Evolutionary conservation across 2,888 invertebrate genomes (phyloP), one percentile per base, ranked within the genome.

Genomic region (Ecdyonurus torrentis): DNA sequence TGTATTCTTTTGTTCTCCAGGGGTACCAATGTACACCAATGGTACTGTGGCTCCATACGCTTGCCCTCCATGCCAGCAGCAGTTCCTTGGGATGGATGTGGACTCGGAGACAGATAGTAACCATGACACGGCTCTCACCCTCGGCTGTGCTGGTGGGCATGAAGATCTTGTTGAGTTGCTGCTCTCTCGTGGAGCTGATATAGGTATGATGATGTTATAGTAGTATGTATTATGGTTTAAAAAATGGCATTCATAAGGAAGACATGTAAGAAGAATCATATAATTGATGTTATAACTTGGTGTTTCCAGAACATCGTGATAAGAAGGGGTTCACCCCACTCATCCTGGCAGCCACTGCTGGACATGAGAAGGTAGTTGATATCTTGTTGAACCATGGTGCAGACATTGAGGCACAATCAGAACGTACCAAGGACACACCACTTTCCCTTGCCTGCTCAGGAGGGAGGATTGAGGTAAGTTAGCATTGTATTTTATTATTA

Each of bases 291-390:
- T 61, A 63, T 63, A n/a, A n/a, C n/a, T n/a, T n/a, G n/a, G n/a
- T 20, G 25, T 61, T 68, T 68, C 25, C 68, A 77, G 97, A 99
- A 76, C 98, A 99, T 75, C 83, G 96, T 25, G 98, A 99, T 76
- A 99, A 98, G 76, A 99, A 98, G 77, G 97, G 98, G 25, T 98
- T 98, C 75, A 97, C 98, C 0, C 97, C 99, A 0, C 80, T 99
- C 55, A 98, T 98, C 71, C 81, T 98, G 68, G 96, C 97, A 59
- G 96, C 98, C 24, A 97, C 98, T 18, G 97, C 96, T 22, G 98
- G 98, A 0, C 92, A 93, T 73, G 87, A 89, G 65, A 86, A 88
- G 73, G 86, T 94, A 23, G 97, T 97, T 10, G 96, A 97, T 71
- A 89, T 93, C 69, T 82, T 99, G 3, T 78, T 99, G 63, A 93